phyloP scores from a whole-genome alignment of 2,797 vertebrate genomes.

The Avahi laniger region DNA sequence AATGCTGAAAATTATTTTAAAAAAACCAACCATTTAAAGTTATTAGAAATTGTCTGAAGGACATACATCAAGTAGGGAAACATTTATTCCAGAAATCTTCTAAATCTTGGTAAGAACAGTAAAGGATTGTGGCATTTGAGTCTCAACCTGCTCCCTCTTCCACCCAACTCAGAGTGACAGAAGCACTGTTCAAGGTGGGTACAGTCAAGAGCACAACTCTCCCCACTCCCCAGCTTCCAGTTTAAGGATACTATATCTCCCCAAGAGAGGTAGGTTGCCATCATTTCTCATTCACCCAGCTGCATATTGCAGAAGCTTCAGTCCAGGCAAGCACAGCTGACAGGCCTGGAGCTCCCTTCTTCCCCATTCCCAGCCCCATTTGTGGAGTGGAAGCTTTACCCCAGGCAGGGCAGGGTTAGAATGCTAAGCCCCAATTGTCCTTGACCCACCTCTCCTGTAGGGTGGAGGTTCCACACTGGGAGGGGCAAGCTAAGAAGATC shows the following conservation, averaged over 20 bases:
- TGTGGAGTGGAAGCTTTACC: not conserved
- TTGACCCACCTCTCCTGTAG: not conserved
- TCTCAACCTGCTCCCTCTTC: not conserved
- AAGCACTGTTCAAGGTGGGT: not conserved
- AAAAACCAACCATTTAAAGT: not conserved
- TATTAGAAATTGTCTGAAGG: not conserved
- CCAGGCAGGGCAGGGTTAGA: not conserved
- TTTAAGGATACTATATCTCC: not conserved
- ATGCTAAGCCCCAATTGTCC: not conserved
- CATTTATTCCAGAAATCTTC: conserved; percentile 25
- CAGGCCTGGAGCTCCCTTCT: not conserved
- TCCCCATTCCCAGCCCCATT: not conserved
- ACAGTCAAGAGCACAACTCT: not conserved
- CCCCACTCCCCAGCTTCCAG: not conserved
- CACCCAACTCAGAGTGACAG: not conserved
- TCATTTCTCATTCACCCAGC: not conserved
- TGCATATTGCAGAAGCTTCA: not conserved
- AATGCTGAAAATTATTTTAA: conserved; percentile 13
- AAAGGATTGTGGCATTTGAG: not conserved
- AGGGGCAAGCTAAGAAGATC: not conserved
- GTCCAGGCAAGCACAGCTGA: not conserved
- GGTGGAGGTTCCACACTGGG: not conserved
- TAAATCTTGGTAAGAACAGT: conserved; percentile 31
- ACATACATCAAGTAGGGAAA: not conserved
- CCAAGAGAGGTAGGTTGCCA: not conserved